Evolutionary conservation across 2,888 invertebrate genomes (phyloP), one percentile per base, ranked within the genome.

Genomic region (Pseudococcus jackbeardsleyi): DNA sequence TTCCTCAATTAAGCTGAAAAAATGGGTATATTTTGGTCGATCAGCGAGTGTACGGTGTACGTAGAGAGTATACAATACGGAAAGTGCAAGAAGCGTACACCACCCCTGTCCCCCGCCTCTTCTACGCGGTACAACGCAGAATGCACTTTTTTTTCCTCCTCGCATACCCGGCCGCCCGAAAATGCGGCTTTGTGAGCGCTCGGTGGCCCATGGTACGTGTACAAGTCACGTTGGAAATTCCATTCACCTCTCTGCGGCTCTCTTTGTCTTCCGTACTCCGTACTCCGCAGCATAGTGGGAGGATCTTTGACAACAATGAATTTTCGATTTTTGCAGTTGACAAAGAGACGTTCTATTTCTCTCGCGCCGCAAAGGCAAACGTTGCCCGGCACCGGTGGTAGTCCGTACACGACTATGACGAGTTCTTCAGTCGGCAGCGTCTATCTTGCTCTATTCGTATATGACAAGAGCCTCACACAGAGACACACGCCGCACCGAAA

Each of bases 281-380:
- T 46, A 46, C 46, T 46, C 12, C 12, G 9, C 7, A 12, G 2
- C 12, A 46, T 39, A 33, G 79, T 79, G 79, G 79, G 79, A 79
- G 79, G 79, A 79, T 26, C 79, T 79, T 42, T 42, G 79, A 79
- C 33, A 79, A 79, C 79, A 79, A 79, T 79, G 79, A 79, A 79
- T 26, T 79, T 79, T 79, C 79, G 79, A 79, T 79, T 79, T 79
- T 79, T 79, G 79, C 68, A 72, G 12, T 79, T 42, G 79, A 79
- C 79, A 79, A 77, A 79, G 79, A 79, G 79, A 6, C 46, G 33
- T 17, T 72, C 39, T 33, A 59, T 59, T 19, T 59, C 19, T 26
- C n/a, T 72, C 68, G 12, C 26, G 68, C 7, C 59, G 11, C 59
- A 19, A n/a, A 33, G 9, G 68, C 68, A 33, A 33, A 33, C 26